Evolutionary conservation across 2,888 invertebrate species (phyloP), one percentile per base, ranked within the genome.

Genomic region (Drosophila quinaria): DNA sequence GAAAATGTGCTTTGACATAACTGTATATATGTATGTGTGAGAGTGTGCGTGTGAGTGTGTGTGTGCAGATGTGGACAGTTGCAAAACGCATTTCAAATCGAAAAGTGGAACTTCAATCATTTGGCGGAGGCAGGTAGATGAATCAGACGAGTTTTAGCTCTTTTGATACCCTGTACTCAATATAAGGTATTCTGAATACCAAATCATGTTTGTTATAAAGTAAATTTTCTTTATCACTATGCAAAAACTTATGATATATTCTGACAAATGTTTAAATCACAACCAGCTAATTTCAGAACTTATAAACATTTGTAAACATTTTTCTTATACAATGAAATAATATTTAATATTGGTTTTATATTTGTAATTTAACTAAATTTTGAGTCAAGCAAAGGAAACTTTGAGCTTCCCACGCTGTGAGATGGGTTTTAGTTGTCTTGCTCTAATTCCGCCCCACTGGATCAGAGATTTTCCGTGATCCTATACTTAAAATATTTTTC

Each of bases 31-130:
- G 31, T 37, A 50, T 33, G 41, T 42, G 62, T n/a, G 41, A 39
- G 33, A 25, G 47, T 22, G 35, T 22, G 10, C 4, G 31, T 44
- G 17, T 39, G 47, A 19, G 63, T 44, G 42, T 33, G 39, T 49
- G 22, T 35, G 64, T 50, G 51, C 41, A 35, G 39, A 29, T 54
- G 66, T 47, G 70, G 63, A 74, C 80, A 75, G 74, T 79, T 75
- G 74, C 87, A 78, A 74, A 87, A 89, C 85, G 87, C 89, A 89
- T 84, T 84, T 74, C 80, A 79, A 81, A 87, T 87, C 89, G 79
- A 84, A 89, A 89, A 74, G 82, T 87, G 87, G 87, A 84, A 79
- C 89, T 84, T 89, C 87, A 87, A 79, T 75, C 73, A 89, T 78
- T 87, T 70, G 79, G 63, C 72, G 78, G 58, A 35, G 62, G 62